Evolutionary conservation across 1,140 invertebrate species (phyloP), one percentile per base, ranked within the genome.

Genomic region (Prorops nasuta): DNA sequence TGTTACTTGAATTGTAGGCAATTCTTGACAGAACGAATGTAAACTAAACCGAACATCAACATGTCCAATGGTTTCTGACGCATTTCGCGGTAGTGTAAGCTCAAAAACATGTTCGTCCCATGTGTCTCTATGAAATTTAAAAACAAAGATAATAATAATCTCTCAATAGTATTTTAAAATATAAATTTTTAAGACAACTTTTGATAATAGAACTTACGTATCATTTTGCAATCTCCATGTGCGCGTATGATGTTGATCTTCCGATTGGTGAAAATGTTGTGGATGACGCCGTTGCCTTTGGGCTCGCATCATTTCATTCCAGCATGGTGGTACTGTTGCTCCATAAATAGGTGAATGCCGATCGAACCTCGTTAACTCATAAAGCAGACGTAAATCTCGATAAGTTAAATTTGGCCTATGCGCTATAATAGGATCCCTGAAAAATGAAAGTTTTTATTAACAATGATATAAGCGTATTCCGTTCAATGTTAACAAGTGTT

Each of bases 41-140:
- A 95, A 76, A 10, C 83, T 86, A 65, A 94, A 95, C 60, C 89
- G 86, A 6, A 96, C 83, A 71, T 95, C 91, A 14, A 96, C 85
- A 63, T 95, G 92, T 17, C 91, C 91, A 46, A 94, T 80, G 36
- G 83, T 84, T 2, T 83, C 80, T 14, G 84, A 81, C 28, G 86
- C 85, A 35, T 72, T 80, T 32, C 77, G 73, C 0, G 91, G 90
- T 49, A 96, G 72, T 3, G 90, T 91, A 0, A 96, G 76, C 72
- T 96, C 92, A 68, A 96, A 87, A 12, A 95, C 81, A 63, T 96
- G 92, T 63, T 95, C 93, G 64, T 94, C 91, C 89, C 91, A 94
- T 1, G 91, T 92, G 8, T 85, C 81, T 40, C 84, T 86, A 56
- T 17, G 73, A 64, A 60, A 50, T 49, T 36, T 28, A 44, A 54